Conservation (phyloP, 2,888 invertebrate species). For the Rotaria magnacalcarata region DNA sequence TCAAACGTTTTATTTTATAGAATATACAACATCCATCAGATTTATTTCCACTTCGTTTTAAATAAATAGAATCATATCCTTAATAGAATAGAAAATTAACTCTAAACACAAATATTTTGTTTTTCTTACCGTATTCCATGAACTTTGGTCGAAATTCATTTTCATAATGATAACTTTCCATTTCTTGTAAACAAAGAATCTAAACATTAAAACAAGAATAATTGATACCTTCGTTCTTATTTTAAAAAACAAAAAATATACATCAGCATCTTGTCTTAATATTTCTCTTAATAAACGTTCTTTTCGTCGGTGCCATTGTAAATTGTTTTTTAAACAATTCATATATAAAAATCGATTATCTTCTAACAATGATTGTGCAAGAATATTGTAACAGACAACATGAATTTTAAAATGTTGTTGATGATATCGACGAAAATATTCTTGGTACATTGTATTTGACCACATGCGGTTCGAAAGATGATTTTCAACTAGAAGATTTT, state of each 20-base stretch:
- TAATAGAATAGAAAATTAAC: background rate
- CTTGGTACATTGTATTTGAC: background rate
- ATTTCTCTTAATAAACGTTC: constrained; percentile 65
- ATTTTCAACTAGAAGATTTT: background rate
- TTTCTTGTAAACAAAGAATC: constrained; percentile 84
- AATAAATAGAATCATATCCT: constrained; percentile 13
- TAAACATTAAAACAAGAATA: constrained; percentile 58
- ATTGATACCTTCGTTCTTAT: background rate
- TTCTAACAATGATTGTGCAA: constrained; percentile 76
- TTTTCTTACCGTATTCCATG: constrained; percentile 56
- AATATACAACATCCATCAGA: background rate
- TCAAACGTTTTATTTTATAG: background rate
- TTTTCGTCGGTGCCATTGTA: constrained; percentile 71
- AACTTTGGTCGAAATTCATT: constrained; percentile 64
- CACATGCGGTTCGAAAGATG: background rate
- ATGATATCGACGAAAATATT: background rate
- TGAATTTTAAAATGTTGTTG: constrained; percentile 37
- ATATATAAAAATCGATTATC: constrained; percentile 72
- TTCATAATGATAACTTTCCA: constrained; percentile 70
- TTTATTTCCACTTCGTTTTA: background rate
- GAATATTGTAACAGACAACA: constrained; percentile 69
- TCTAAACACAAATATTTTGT: background rate
- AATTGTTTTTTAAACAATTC: constrained; percentile 59
- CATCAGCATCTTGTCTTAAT: constrained; percentile 64
- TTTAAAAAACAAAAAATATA: constrained; percentile 52